A percentile compares a stretch with the other conserved stretches of the same genome.
These are phyloP conservation scores for Tortrix viridana DNA, from an alignment of 2,888 invertebrate genomes.

Conservation along the genomic window DNA sequence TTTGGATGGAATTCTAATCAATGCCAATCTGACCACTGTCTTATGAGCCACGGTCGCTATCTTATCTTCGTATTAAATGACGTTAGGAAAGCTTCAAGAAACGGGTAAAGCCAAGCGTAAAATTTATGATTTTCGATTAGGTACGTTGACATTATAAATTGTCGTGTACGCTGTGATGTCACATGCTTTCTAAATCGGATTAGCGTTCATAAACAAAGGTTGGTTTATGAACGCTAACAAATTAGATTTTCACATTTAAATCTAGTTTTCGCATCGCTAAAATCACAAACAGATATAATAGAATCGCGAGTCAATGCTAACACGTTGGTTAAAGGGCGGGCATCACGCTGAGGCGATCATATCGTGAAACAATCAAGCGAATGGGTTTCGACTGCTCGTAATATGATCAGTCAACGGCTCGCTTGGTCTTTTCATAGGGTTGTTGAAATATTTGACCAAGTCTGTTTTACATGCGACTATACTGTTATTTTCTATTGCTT, in stretches of 20 bases:
- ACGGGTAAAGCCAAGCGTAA: constrained; percentile 3
- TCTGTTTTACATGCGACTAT: too few relatives aligned
- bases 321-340: constrained; percentile 12
- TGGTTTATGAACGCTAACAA: too few relatives aligned
- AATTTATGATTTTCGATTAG: constrained; percentile 46
- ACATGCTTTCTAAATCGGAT: constrained; percentile 58
- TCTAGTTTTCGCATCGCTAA: constrained; percentile 27
- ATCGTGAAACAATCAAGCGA: neutral
- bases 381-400: neutral
- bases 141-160: constrained; percentile 43
- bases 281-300: constrained; percentile 26
- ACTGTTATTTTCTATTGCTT: too few relatives aligned
- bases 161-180: constrained; percentile 47
- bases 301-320: constrained; percentile 17
- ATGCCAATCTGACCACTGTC: constrained; percentile 1
- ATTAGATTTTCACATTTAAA: too few relatives aligned
- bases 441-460: too few relatives aligned
- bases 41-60: constrained; percentile 5
- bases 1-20: neutral
- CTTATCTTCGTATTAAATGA: constrained; percentile 12
- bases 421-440: too few relatives aligned
- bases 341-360: constrained; percentile 5
- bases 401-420: neutral
- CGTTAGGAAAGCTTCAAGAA: neutral
- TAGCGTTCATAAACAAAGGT: constrained; percentile 46